These are phyloP conservation scores for Lacerta viridis DNA, from an alignment of 2,797 vertebrate genomes.

Conservation along the genomic window DNA sequence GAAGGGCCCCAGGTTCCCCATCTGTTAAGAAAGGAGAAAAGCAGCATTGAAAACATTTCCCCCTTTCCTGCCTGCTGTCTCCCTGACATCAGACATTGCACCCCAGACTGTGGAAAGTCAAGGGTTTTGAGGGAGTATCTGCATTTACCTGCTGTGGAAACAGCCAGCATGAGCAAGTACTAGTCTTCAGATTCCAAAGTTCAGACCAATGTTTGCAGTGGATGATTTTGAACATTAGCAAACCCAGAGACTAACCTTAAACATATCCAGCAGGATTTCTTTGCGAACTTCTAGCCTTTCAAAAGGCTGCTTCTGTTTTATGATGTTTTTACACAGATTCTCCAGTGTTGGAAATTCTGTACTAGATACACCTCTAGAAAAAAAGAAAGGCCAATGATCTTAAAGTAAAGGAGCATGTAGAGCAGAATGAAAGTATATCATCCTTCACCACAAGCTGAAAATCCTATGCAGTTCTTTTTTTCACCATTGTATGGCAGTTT, in stretches of 20 bases:
- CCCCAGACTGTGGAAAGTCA: not conserved
- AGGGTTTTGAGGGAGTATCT: not conserved
- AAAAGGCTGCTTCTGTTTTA: constrained; percentile 94
- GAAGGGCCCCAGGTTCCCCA: not conserved
- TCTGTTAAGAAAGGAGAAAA: too few species aligned
- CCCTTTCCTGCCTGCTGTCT: not conserved
- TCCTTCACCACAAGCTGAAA: not conserved
- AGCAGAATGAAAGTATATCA: not conserved
- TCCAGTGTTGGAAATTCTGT: constrained; percentile 89
- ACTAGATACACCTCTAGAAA: constrained; percentile 88
- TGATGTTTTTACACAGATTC: constrained; percentile 85
- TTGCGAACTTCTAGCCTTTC: constrained; percentile 94
- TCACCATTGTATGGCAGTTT: not conserved
- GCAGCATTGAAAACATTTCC: not conserved
- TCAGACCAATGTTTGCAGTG: not conserved
- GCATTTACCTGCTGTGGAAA: not conserved
- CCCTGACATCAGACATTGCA: not conserved
- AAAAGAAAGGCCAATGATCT: not conserved
- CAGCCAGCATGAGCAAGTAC: not conserved
- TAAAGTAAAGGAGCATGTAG: not conserved
- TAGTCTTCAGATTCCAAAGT: not conserved
- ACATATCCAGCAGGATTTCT: constrained; percentile 92
- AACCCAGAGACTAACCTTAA: constrained; percentile 85
- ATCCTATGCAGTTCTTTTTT: not conserved
- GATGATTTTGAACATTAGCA: not conserved